Evolutionary conservation across 2,888 invertebrate species (phyloP).

Genomic region (Adelphocoris suturalis): DNA sequence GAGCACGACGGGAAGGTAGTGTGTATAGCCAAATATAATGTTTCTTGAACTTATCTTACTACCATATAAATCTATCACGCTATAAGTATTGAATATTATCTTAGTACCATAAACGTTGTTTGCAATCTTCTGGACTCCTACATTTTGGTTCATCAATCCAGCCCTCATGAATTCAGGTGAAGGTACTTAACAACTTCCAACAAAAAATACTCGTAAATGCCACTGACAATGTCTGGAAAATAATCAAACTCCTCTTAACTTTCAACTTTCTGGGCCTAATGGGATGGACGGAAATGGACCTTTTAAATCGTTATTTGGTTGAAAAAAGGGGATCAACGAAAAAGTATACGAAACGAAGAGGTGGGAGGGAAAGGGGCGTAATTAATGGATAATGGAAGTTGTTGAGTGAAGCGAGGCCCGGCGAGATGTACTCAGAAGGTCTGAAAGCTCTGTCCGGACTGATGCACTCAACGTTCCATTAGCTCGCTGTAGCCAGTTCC

Average conservation of each 20-base stretch:
- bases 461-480: conserved; percentile 71
- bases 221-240: conserved; percentile 19
- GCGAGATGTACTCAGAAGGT: conserved; percentile 55
- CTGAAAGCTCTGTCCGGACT: conserved; percentile 64
- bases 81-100: no score
- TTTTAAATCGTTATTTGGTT: conserved; percentile 42
- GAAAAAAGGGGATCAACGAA: conserved; percentile 36
- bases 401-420: conserved; percentile 43
- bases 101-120: no score
- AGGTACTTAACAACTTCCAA: not conserved
- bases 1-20: no score
- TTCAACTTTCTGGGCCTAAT: conserved; percentile 6
- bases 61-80: no score
- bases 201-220: not conserved
- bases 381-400: conserved; percentile 62
- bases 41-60: no score
- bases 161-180: not conserved
- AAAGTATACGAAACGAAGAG: conserved; percentile 15
- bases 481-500: conserved; percentile 60
- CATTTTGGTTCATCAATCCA: not conserved
- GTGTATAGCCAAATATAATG: no score
- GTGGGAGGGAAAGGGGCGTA: conserved; percentile 12
- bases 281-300: conserved; percentile 39
- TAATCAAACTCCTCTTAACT: conserved; percentile 30
- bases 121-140: no score